A percentile compares a stretch with the other conserved stretches of the same genome.
phyloP scores from a whole-genome alignment of 2,113 vertebrate species.

The Lepus timidus region DNA sequence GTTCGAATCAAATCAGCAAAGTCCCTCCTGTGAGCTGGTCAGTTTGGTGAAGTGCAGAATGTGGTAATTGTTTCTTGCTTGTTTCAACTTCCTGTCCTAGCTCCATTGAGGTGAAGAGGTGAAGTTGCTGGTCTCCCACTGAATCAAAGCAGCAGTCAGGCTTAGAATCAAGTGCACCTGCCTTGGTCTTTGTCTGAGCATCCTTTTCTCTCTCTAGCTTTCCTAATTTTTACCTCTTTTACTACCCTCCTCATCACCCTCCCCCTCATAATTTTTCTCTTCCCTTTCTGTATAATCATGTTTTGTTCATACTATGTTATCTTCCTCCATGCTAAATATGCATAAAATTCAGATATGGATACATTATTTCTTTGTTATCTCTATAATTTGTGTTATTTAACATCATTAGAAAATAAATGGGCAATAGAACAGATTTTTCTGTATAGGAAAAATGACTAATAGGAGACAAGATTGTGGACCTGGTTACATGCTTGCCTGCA shows the following conservation, averaged over 20 bases:
- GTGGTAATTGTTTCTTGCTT: background rate
- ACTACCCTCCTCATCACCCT: too few relatives aligned
- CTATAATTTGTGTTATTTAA: background rate
- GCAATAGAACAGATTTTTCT: background rate
- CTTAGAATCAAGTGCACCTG: background rate
- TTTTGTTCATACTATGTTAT: background rate
- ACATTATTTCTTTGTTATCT: background rate
- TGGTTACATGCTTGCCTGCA: background rate
- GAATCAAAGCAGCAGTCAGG: background rate
- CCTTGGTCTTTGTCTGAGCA: background rate
- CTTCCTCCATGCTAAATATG: background rate
- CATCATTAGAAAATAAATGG: background rate
- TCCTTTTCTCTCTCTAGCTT: background rate
- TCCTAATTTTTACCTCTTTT: background rate
- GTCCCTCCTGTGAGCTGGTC: background rate
- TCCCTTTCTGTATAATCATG: background rate
- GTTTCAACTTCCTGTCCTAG: background rate
- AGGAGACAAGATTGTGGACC: background rate
- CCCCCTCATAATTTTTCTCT: background rate
- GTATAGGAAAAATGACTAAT: background rate
- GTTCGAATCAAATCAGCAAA: background rate
- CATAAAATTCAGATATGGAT: background rate
- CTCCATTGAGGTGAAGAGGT: background rate
- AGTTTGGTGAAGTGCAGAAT: background rate
- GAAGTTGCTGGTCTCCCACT: background rate